These are phyloP conservation scores for Dipodomys spectabilis DNA, from an alignment of 2,113 vertebrate genomes.

Conservation along the genomic window DNA sequence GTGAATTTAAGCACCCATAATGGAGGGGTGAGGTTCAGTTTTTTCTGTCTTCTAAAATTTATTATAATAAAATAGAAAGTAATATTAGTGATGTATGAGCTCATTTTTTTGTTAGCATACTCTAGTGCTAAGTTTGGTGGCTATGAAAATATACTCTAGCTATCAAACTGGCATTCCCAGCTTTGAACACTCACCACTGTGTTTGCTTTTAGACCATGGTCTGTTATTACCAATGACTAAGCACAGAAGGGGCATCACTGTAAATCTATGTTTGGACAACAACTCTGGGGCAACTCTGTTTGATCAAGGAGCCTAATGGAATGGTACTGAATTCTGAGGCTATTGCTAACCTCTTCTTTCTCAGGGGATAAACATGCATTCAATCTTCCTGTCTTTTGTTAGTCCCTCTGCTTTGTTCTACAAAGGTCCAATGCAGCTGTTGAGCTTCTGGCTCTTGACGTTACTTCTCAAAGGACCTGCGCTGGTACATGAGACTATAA, in stretches of 20 bases:
- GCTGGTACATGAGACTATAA: background rate
- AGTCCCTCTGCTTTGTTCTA: background rate
- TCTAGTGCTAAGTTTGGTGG: too few relatives aligned
- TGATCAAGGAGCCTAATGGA: background rate
- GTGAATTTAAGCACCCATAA: too few relatives aligned
- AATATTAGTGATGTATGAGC: too few relatives aligned
- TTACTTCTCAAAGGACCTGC: constrained; percentile 8
- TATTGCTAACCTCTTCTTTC: background rate
- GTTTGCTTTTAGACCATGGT: background rate
- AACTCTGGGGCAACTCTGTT: background rate
- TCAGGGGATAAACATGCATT: background rate
- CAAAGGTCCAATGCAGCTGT: background rate
- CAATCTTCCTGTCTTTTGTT: background rate
- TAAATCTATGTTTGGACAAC: background rate
- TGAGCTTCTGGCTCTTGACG: background rate
- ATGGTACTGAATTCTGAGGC: background rate
- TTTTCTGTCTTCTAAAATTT: too few relatives aligned
- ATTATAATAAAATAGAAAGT: too few relatives aligned
- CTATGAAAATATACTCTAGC: too few relatives aligned
- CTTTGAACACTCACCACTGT: background rate
- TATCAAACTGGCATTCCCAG: background rate
- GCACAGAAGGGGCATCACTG: background rate
- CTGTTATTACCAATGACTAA: background rate
- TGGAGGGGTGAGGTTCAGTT: too few relatives aligned
- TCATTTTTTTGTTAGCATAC: too few relatives aligned